Base-by-base conservation (phyloP, 1,140 invertebrate genomes). In the Brachionus rubens region DNA sequence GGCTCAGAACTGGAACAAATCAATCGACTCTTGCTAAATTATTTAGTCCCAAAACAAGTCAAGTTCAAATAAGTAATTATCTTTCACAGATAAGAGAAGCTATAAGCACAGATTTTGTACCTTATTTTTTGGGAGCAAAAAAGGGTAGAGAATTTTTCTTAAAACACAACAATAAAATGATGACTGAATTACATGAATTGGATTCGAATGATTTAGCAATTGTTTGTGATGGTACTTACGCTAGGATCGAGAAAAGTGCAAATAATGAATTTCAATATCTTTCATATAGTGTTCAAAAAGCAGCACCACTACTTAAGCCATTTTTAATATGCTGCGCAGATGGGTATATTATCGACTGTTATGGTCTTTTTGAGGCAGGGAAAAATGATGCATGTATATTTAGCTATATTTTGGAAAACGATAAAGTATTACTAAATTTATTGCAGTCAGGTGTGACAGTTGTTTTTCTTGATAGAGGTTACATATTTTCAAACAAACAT, bases 111-210 rank as follows among this genome's bases (percentile, higher is more conserved):
- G 59, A 65, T 26, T 65, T 43, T 65, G 33, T 65, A 43, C 59
- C 59, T 19, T 65, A 43, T 43, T 65, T 65, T 65, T 28, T 65
- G 16, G 59, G 59, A 14, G 30, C 16, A 10, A 65, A 65, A 43
- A 41, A 19, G 21, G 43, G 43, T 24, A 65, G 59, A 43, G 36
- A 65, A 19, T 65, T 65, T 24, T 65, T 43, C 24, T 43, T 65
- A 24, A 65, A 65, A 65, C 40, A 65, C 43, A 65, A 65, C 43
- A 65, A 65, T 43, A 24, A 43, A 43, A 65, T 65, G 36, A 10
- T 65, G 43, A 65, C 14, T 12, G 30, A 43, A 43, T 19, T 43
- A 14, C 21, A 43, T n/a, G 21, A 65, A 19, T 65, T 43, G 21
- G 24, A 65, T 19, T 1, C 30, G 24, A 24, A 65, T 65, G 40